phyloP scores from a whole-genome alignment of 2,888 invertebrate species.

The Serripes groenlandicus region DNA sequence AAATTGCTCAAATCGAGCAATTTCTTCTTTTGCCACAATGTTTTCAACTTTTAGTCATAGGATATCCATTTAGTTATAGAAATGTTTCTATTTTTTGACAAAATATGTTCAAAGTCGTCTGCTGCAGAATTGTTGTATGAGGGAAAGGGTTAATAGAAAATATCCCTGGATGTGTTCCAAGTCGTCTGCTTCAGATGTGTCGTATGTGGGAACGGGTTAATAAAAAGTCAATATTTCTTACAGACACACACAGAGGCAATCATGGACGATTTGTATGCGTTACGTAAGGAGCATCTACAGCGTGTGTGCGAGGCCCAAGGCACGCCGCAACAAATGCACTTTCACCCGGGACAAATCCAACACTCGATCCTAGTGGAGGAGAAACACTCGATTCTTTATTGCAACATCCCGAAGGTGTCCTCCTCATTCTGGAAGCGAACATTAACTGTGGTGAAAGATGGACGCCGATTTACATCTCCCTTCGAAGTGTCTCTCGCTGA shows the following conservation, averaged over 20 bases:
- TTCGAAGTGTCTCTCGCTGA: constrained; percentile 31
- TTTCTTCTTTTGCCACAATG: no score
- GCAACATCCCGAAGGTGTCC: constrained; percentile 59
- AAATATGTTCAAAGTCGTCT: no score
- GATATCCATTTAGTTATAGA: no score
- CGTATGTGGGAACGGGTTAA: no score
- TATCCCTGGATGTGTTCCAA: no score
- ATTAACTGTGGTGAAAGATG: constrained; percentile 39
- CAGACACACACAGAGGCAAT: not conserved
- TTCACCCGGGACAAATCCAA: constrained; percentile 24
- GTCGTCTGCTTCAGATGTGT: no score
- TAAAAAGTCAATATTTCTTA: no score
- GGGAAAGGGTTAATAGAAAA: no score
- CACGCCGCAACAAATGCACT: constrained; percentile 19
- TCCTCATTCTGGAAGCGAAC: constrained; percentile 62
- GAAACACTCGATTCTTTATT: constrained; percentile 45
- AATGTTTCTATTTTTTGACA: no score
- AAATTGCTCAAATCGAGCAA: no score
- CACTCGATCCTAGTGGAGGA: constrained; percentile 15
- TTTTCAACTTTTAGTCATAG: no score
- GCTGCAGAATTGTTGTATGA: no score
- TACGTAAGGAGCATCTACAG: constrained; percentile 2
- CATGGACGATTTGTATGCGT: not conserved
- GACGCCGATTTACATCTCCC: constrained; percentile 27
- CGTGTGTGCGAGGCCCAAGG: not conserved